Base-by-base conservation (phyloP, 2,888 invertebrate species). In the Nomada flava region DNA sequence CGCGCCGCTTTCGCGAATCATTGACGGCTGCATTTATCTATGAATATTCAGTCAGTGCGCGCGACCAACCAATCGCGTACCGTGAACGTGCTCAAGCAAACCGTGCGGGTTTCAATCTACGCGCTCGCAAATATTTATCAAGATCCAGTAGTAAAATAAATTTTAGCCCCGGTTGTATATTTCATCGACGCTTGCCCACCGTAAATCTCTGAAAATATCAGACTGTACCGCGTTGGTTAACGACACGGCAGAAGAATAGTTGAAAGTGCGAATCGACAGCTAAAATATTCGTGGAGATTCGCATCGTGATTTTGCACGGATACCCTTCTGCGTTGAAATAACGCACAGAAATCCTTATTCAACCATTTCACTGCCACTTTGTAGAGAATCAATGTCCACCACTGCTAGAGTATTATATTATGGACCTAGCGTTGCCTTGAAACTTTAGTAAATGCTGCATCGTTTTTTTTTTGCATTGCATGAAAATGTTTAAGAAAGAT, bases 121-220 rank as follows among this genome's bases (percentile, higher is more conserved):
- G 26, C 44, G 60, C 36, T 3, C 11, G 70, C 50, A 65, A 74
- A 82, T 83, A 77, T 83, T 83, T 82, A 81, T 82, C 77, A 53
- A 52, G 18, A 47, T 59, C 18, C n/a, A 57, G 63, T 44, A 42
- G 50, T 42, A 44, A 76, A 76, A 82, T 76, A 72, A 68, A 82
- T 82, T 79, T 62, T 29, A 44, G 10, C 50, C 13, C 13, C 5
- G 50, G 42, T 20, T 63, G 50, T 36, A 26, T 20, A 26, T 68
- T 72, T 68, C 78, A 62, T 23, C 60, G 42, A 23, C 11, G 64
- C 2, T 29, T 10, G 50, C 26, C 47, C 7, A 20, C 11, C 50
- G 59, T 79, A 73, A 73, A 79, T 79, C 52, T 63, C n/a, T 44
- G 53, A 42, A 36, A 47, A 55, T 29, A 18, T 81, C 79, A 76